These are phyloP conservation scores for Autographa pulchrina DNA, from an alignment of 2,888 invertebrate genomes.

Conservation along the genomic window DNA sequence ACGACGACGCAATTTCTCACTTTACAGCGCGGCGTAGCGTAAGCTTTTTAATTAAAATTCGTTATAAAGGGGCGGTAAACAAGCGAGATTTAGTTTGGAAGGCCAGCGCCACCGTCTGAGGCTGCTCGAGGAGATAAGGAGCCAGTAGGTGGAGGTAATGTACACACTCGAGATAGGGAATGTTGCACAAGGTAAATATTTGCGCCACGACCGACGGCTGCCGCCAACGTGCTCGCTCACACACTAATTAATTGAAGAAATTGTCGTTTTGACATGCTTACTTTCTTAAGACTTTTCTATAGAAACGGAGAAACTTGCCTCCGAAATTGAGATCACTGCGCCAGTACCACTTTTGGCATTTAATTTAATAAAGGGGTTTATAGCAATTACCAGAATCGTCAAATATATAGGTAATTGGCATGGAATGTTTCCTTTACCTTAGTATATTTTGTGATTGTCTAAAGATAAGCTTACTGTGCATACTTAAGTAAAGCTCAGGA, in stretches of 20 bases:
- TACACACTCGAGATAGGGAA: slow-evolving; percentile 78
- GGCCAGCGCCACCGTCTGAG: slow-evolving; percentile 66
- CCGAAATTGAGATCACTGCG: background rate
- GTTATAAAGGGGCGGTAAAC: slow-evolving; percentile 75
- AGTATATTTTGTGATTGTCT: background rate
- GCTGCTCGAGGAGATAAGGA: slow-evolving; percentile 80
- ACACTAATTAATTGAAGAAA: slow-evolving; percentile 52
- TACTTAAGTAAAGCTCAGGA: background rate
- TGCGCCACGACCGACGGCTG: slow-evolving; percentile 60
- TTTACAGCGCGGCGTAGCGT: slow-evolving; percentile 51
- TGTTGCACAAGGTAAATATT: slow-evolving; percentile 81
- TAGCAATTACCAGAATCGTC: background rate
- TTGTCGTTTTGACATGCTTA: slow-evolving; percentile 20
- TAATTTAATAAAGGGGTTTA: background rate
- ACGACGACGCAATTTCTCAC: slow-evolving; percentile 36
- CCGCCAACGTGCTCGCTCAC: slow-evolving; percentile 57
- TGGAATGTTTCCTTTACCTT: background rate
- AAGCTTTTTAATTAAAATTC: slow-evolving; percentile 79
- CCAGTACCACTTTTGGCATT: background rate
- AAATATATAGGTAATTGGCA: background rate
- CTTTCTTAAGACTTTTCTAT: slow-evolving; percentile 3
- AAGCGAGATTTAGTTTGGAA: slow-evolving; percentile 74
- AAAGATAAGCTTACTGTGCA: slow-evolving; percentile 6
- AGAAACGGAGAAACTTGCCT: background rate
- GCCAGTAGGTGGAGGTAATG: slow-evolving; percentile 73